Base-by-base conservation (phyloP, 1,140 invertebrate species). In the Cydia pomonella region DNA sequence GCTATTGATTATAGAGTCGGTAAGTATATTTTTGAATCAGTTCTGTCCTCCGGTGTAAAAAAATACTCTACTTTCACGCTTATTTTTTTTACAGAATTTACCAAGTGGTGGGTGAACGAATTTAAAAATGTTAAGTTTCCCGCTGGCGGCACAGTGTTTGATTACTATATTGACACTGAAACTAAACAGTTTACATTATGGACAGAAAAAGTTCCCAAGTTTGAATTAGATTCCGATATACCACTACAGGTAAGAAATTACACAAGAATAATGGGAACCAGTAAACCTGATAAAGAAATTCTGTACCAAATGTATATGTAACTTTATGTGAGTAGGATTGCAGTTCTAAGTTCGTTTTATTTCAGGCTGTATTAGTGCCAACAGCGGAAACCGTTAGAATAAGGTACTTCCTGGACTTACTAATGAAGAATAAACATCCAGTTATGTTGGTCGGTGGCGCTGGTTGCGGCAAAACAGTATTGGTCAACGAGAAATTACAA, bases 71-170 rank as follows among this genome's bases (percentile, higher is more conserved):
- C 6, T 33, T 33, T 44, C 1, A 72, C 41, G 53, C 27, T 12
- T 79, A 21, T 75, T 59, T 44, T 33, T 73, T 71, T 89, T 88
- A 6, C 74, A 94, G 98, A 99, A 89, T 99, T 99, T 88, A 98
- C 97, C 10, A 99, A 99, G 94, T 99, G 98, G 98, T 99, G 98
- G 97, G 93, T 96, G 3, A 98, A 97, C 87, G 98, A 99, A 91
- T 99, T 99, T 89, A 99, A 99, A 92, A 97, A 96, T 59, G 94
- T 99, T 13, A 98, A 98, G 93, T 99, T 99, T 92, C 98, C 98
- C 1, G 66, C 95, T 23, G 95, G 96, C 74, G 97, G 97, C n/a
- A 98, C 97, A 7, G 97, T 99, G 10, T 99, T 99, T 90, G 98
- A 99, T 93, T 99, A 97, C 88, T 99, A 96, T 84, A 97, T 99